Conservation (phyloP, 2,888 invertebrate species). For the Drosophila niveifrons region DNA sequence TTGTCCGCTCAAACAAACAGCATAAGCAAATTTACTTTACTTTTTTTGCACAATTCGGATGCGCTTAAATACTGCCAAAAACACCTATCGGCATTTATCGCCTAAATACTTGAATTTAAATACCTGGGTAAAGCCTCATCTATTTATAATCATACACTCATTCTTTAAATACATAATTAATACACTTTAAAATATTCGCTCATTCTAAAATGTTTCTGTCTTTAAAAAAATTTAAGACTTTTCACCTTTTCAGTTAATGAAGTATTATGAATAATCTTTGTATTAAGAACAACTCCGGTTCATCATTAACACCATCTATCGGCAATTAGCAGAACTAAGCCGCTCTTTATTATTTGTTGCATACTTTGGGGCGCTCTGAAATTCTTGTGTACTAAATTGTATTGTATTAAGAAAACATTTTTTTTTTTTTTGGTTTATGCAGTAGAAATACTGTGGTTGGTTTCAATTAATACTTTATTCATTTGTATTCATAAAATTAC, state of each 20-base stretch:
- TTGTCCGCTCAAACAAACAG: background rate
- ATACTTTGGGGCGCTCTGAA: slow-evolving; percentile 5
- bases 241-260: too few species aligned
- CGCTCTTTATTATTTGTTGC: background rate
- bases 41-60: background rate
- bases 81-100: too few species aligned
- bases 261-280: too few species aligned
- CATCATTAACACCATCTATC: slow-evolving; percentile 19
- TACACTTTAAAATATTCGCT: too few species aligned
- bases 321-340: background rate
- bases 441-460: slow-evolving; percentile 43
- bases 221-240: background rate
- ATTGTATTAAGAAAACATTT: background rate
- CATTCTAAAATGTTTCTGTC: too few species aligned
- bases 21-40: slow-evolving; percentile 1
- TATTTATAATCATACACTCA: background rate
- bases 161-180: too few species aligned
- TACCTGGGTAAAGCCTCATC: background rate
- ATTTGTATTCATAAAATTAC: slow-evolving; percentile 64
- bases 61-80: background rate
- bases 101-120: background rate
- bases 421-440: background rate
- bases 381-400: background rate
- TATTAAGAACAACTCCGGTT: too few species aligned
- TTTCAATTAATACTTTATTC: slow-evolving; percentile 76